A percentile compares a stretch with the other conserved stretches of the same genome.
phyloP scores from a whole-genome alignment of 2,113 vertebrate genomes.

The Gallinago jamesoni region DNA sequence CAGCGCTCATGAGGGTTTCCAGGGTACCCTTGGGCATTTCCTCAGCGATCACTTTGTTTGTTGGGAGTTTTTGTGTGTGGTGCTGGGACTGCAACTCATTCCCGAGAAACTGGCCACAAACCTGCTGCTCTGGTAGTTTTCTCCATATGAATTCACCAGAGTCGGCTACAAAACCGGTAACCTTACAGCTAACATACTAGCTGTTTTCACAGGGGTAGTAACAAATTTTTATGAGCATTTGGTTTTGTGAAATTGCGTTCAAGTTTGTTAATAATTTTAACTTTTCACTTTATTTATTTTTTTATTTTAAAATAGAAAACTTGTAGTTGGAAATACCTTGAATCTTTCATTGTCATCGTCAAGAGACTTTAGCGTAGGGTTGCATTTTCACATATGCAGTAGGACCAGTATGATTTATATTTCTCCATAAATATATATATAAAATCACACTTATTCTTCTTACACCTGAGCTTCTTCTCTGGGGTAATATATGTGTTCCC shows the following conservation, averaged over 20 bases:
- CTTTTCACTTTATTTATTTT: background rate
- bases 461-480: background rate
- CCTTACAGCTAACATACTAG: background rate
- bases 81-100: background rate
- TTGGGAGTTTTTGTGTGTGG: background rate
- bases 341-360: background rate
- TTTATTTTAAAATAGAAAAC: background rate
- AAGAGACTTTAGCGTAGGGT: background rate
- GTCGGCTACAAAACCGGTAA: background rate
- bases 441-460: background rate
- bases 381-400: background rate
- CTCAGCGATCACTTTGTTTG: background rate
- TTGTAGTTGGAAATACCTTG: background rate
- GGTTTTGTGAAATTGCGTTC: background rate
- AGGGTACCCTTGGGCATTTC: background rate
- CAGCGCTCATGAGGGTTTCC: background rate
- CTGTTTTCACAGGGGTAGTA: background rate
- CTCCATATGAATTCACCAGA: background rate
- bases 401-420: background rate
- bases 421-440: background rate
- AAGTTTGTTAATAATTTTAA: background rate
- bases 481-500: background rate
- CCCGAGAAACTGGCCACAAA: background rate
- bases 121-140: background rate
- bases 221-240: background rate